A percentile compares a stretch with the other conserved stretches of the same genome.
Evolutionary conservation across 2,888 invertebrate genomes (phyloP).

Genomic region (Chouioia cunea): DNA sequence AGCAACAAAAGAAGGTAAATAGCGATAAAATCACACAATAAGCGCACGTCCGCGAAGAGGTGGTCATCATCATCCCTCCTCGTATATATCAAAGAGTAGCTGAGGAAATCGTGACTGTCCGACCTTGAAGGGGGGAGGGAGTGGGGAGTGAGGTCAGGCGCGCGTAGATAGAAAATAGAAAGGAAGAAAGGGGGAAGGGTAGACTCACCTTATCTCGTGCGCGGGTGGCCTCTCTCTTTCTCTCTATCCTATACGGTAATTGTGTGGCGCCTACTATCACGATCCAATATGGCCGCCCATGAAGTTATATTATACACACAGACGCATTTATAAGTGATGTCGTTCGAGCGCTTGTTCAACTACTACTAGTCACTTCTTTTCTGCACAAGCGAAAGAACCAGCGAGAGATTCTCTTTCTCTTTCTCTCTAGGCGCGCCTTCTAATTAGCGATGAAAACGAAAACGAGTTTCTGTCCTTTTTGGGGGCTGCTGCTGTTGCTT

Average conservation of each 20-base stretch:
- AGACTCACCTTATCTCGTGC: slow-evolving; percentile 64
- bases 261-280: slow-evolving; percentile 65
- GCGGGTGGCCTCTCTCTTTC: slow-evolving; percentile 64
- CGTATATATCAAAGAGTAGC: too few species aligned
- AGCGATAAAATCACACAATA: too few species aligned
- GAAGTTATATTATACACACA: slow-evolving; percentile 54
- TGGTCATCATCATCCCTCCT: too few species aligned
- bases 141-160: slow-evolving; percentile 5
- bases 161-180: slow-evolving; percentile 1
- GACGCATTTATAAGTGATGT: neutral
- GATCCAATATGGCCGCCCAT: slow-evolving; percentile 69
- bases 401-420: slow-evolving; percentile 45
- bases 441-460: slow-evolving; percentile 70
- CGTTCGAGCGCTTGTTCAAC: slow-evolving; percentile 4
- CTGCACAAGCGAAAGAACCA: slow-evolving; percentile 3
- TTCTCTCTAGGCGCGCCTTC: slow-evolving; percentile 49
- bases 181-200: slow-evolving; percentile 29
- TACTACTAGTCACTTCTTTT: neutral
- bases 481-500: slow-evolving; percentile 43
- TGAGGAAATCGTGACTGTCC: slow-evolving; percentile 22
- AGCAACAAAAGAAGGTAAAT: too few species aligned
- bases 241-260: slow-evolving; percentile 61
- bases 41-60: too few species aligned
- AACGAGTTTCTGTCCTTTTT: slow-evolving; percentile 68
- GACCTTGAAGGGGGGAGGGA: slow-evolving; percentile 26